phyloP scores from a whole-genome alignment of 1,140 invertebrate species.

The Chymomyza costata region DNA sequence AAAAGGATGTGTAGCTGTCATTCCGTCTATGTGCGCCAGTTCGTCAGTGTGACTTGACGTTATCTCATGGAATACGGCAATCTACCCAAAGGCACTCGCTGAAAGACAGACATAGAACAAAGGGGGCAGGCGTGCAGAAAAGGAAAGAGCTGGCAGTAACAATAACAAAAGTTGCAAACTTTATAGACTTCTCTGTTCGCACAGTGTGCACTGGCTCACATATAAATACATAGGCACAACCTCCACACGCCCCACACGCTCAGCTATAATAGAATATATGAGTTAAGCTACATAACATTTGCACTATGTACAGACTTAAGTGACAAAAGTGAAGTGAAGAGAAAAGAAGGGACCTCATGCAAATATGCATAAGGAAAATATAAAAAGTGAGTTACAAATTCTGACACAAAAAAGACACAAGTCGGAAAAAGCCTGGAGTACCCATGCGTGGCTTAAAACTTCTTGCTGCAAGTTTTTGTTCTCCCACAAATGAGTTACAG shows the following conservation, averaged over 20 bases:
- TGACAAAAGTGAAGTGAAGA: conserved; percentile 1
- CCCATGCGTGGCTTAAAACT: too few species aligned
- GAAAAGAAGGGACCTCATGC: conserved; percentile 20
- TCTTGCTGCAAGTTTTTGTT: too few species aligned
- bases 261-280: conserved; percentile 45
- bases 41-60: conserved; percentile 53
- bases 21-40: conserved; percentile 26
- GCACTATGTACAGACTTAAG: conserved; percentile 13
- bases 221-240: conserved; percentile 17
- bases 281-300: conserved; percentile 53
- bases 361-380: conserved; percentile 62
- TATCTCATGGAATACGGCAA: conserved; percentile 64
- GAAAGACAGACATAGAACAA: conserved; percentile 23
- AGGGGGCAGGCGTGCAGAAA: too few species aligned
- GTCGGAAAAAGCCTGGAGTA: too few species aligned
- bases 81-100: conserved; percentile 33
- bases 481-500: too few species aligned
- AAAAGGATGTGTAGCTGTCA: conserved; percentile 38
- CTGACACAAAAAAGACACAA: not conserved
- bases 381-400: conserved; percentile 63
- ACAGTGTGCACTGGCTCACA: not conserved
- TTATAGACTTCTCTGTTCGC: conserved; percentile 22
- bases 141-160: too few species aligned
- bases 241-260: not conserved
- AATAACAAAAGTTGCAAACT: conserved; percentile 42